These are phyloP conservation scores for Apis mellifera DNA, from an alignment of 1,140 invertebrate species.

Conservation along the genomic window DNA sequence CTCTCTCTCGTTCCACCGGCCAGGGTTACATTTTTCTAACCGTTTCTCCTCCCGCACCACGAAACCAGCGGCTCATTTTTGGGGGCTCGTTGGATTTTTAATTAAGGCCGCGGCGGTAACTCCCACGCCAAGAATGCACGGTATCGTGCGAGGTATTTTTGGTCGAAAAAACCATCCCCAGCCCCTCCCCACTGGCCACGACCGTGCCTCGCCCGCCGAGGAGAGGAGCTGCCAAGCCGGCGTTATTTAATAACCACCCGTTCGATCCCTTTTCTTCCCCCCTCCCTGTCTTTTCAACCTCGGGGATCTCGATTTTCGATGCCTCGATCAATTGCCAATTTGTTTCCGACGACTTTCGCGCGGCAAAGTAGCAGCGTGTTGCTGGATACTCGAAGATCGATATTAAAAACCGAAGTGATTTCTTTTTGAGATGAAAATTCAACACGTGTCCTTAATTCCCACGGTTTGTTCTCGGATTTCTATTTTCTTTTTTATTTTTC, in stretches of 20 bases:
- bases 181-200: neutral
- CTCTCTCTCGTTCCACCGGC: slow-evolving; percentile 23
- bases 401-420: too few relatives aligned
- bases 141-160: slow-evolving; percentile 72
- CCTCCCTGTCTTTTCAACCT: too few relatives aligned
- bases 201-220: neutral
- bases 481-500: too few relatives aligned
- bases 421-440: too few relatives aligned
- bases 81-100: slow-evolving; percentile 81
- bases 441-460: too few relatives aligned
- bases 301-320: too few relatives aligned
- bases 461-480: too few relatives aligned
- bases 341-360: too few relatives aligned
- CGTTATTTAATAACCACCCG: slow-evolving; percentile 56
- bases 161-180: slow-evolving; percentile 61
- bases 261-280: slow-evolving; percentile 19
- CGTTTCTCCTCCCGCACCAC: slow-evolving; percentile 23
- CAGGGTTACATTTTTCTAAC: neutral
- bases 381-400: too few relatives aligned
- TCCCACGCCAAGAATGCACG: slow-evolving; percentile 79
- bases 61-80: slow-evolving; percentile 69
- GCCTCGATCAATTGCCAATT: too few relatives aligned
- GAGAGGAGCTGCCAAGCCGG: slow-evolving; percentile 4
- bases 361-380: too few relatives aligned
- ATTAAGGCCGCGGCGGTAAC: slow-evolving; percentile 81